Conservation (phyloP, 2,113 vertebrate species). For the Megaceryle torquata region DNA sequence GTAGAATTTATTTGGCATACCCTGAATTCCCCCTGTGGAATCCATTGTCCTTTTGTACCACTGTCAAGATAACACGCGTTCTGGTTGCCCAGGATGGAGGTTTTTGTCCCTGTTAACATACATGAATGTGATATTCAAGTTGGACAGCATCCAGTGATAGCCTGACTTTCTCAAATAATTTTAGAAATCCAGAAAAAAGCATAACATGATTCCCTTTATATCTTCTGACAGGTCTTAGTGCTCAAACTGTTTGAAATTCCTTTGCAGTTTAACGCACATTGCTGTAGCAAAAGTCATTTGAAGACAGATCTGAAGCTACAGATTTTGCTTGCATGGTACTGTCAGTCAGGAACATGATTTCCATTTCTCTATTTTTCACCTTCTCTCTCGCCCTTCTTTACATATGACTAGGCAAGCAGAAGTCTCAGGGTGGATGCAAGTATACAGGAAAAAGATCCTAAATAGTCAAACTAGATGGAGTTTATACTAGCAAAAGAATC, state of each 20-base stretch:
- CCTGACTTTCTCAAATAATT: conserved; percentile 27
- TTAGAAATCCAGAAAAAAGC: background rate
- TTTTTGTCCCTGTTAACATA: conserved; percentile 1
- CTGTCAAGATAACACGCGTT: background rate
- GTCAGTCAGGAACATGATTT: conserved; percentile 46
- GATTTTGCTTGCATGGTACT: conserved; percentile 44
- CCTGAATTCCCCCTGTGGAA: background rate
- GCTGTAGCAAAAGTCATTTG: conserved; percentile 18
- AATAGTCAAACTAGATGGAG: background rate
- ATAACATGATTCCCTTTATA: background rate
- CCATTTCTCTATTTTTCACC: conserved; percentile 4
- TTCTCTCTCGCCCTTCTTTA: background rate
- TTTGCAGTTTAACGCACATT: background rate
- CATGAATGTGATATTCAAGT: background rate
- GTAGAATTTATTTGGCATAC: background rate
- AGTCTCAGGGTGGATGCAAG: background rate
- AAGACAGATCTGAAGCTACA: conserved; percentile 42
- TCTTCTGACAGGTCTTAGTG: conserved; percentile 23
- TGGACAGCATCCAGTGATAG: conserved; percentile 18
- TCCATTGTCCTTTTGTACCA: conserved; percentile 15
- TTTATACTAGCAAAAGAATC: background rate
- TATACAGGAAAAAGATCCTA: background rate
- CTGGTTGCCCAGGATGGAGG: background rate
- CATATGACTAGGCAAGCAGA: conserved; percentile 1
- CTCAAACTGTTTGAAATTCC: conserved; percentile 35